Percentiles rank a stretch among this genome's conserved stretches.
Conservation (phyloP, 2,888 invertebrate species). For the Scaptomyza polygonia region DNA sequence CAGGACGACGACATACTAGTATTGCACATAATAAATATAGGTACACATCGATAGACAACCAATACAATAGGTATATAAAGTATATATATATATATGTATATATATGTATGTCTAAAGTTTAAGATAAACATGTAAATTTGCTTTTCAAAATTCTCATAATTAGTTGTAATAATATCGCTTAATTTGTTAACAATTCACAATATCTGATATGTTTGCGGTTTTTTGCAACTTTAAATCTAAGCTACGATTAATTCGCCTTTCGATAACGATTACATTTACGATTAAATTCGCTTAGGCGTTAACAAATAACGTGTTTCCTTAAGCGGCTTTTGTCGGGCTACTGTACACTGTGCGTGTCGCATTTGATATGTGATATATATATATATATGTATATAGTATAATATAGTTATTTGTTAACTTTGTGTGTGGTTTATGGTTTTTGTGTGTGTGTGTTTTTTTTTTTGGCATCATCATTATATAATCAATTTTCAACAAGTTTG, state of each 20-base stretch:
- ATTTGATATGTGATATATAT: slow-evolving; percentile 16
- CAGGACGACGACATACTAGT: slow-evolving; percentile 67
- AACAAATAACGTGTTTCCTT: too few relatives aligned
- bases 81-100: slow-evolving; percentile 4
- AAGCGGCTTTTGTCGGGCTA: slow-evolving; percentile 65
- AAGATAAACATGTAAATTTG: slow-evolving; percentile 39
- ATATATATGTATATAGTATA: slow-evolving; percentile 3
- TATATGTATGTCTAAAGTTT: slow-evolving; percentile 14
- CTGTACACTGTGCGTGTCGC: slow-evolving; percentile 50
- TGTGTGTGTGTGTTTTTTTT: slow-evolving; percentile 1
- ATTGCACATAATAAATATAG: slow-evolving; percentile 62
- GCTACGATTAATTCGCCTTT: slow-evolving; percentile 31
- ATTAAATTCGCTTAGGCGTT: too few relatives aligned
- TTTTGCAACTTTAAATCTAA: slow-evolving; percentile 25
- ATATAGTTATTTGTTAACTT: slow-evolving; percentile 9
- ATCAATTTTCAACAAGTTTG: slow-evolving; percentile 63
- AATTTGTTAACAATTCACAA: slow-evolving; percentile 61
- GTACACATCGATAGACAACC: slow-evolving; percentile 42
- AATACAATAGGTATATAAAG: slow-evolving; percentile 10
- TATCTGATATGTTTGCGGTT: slow-evolving; percentile 66
- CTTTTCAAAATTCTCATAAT: slow-evolving; percentile 14
- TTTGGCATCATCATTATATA: slow-evolving; percentile 55
- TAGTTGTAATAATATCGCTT: slow-evolving; percentile 49
- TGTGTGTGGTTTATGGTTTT: slow-evolving; percentile 16
- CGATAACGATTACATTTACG: slow-evolving; percentile 34